Conservation (phyloP, 2,797 vertebrate species). For the Bovichtus variegatus region DNA sequence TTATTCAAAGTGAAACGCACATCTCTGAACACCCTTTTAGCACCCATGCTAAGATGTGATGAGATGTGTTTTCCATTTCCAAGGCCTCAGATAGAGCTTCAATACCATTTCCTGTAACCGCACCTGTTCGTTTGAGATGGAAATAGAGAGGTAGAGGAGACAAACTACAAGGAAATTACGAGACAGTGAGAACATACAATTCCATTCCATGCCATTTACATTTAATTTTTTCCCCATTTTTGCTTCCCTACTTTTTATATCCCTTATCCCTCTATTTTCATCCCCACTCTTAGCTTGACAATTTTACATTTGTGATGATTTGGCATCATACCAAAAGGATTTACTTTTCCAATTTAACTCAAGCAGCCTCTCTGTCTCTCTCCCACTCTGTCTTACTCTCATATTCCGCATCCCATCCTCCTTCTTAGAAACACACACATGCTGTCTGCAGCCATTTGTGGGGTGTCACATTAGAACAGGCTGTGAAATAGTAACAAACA, state of each 20-base stretch:
- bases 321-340: constrained; percentile 52
- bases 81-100: constrained; percentile 2
- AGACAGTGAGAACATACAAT: constrained; percentile 9
- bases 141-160: not conserved
- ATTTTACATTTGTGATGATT: constrained; percentile 46
- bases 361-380: constrained; percentile 5
- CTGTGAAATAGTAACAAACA: constrained; percentile 47
- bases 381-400: not conserved
- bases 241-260: constrained; percentile 3
- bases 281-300: constrained; percentile 14
- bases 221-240: constrained; percentile 8
- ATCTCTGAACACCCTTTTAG: too few species aligned
- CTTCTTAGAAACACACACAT: constrained; percentile 33
- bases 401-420: not conserved
- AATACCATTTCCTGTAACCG: constrained; percentile 49
- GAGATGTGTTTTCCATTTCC: constrained; percentile 40
- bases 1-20: constrained; percentile 61
- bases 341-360: constrained; percentile 57
- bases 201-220: constrained; percentile 23
- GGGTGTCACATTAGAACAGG: constrained; percentile 29
- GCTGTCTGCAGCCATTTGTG: constrained; percentile 45
- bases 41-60: too few species aligned
- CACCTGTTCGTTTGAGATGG: constrained; percentile 46
- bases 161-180: constrained; percentile 7
- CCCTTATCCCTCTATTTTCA: constrained; percentile 43